A percentile compares a stretch with the other conserved stretches of the same genome.
phyloP scores from a whole-genome alignment of 2,888 invertebrate genomes.

The Eremobia ochroleuca region DNA sequence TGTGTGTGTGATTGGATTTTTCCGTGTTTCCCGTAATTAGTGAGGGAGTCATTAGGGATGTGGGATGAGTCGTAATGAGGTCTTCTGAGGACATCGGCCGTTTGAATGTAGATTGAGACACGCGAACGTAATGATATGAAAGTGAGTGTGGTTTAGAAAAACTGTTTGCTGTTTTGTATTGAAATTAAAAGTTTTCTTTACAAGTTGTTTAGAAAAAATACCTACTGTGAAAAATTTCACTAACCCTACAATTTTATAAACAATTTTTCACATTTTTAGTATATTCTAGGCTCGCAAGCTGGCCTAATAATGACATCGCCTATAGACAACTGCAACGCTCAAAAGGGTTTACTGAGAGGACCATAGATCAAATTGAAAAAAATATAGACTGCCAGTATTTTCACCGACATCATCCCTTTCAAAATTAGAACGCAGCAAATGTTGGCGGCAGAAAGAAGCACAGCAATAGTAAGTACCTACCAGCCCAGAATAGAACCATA shows the following conservation, averaged over 20 bases:
- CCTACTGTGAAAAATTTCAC: neutral
- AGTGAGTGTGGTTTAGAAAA: conserved; percentile 49
- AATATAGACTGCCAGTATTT: neutral
- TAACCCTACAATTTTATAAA: neutral
- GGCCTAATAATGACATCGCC: neutral
- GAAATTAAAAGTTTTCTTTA: neutral
- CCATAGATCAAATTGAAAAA: neutral
- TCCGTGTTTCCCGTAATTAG: conserved; percentile 89
- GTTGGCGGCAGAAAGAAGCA: neutral
- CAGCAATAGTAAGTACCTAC: neutral
- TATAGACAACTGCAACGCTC: neutral
- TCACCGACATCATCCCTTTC: neutral
- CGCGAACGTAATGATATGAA: conserved; percentile 59
- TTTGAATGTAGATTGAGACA: conserved; percentile 53
- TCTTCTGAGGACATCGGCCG: conserved; percentile 67
- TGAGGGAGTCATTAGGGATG: conserved; percentile 82
- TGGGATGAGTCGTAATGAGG: conserved; percentile 81
- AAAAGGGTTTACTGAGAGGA: neutral
- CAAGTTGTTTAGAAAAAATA: neutral
- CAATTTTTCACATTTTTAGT: neutral
- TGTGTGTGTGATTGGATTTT: conserved; percentile 87
- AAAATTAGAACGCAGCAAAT: neutral
- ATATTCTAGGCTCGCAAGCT: neutral
- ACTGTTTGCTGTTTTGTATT: conserved; percentile 32
- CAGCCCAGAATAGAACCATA: neutral